phyloP scores from a whole-genome alignment of 2,113 vertebrate genomes.

The Chloroceryle aenea region DNA sequence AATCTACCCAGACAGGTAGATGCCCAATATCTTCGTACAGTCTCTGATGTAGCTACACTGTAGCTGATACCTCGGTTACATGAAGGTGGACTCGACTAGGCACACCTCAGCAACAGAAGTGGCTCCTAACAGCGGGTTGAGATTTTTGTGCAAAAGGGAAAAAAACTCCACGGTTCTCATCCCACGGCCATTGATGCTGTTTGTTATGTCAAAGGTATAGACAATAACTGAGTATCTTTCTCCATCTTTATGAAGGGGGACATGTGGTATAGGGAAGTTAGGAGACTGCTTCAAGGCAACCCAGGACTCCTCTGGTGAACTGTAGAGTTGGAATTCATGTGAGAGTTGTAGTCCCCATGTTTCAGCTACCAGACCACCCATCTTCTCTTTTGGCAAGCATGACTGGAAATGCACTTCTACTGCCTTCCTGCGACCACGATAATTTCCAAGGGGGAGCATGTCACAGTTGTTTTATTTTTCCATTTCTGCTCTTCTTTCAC shows the following conservation, averaged over 20 bases:
- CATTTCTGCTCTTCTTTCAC: slow-evolving; percentile 44
- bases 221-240: background rate
- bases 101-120: background rate
- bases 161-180: background rate
- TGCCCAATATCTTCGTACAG: background rate
- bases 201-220: background rate
- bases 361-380: background rate
- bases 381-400: background rate
- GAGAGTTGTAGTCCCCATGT: background rate
- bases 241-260: background rate
- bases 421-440: background rate
- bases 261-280: background rate
- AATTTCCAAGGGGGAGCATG: background rate
- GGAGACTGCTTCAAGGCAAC: background rate
- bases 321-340: background rate
- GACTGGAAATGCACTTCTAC: background rate
- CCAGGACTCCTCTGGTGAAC: background rate
- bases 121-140: background rate
- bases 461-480: slow-evolving; percentile 21
- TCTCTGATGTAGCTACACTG: background rate
- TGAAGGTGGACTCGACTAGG: background rate
- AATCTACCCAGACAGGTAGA: background rate
- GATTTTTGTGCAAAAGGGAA: background rate
- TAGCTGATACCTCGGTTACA: background rate
- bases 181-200: background rate